These are phyloP conservation scores for Lethrus apterus DNA, from an alignment of 1,140 invertebrate genomes.

Conservation along the genomic window DNA sequence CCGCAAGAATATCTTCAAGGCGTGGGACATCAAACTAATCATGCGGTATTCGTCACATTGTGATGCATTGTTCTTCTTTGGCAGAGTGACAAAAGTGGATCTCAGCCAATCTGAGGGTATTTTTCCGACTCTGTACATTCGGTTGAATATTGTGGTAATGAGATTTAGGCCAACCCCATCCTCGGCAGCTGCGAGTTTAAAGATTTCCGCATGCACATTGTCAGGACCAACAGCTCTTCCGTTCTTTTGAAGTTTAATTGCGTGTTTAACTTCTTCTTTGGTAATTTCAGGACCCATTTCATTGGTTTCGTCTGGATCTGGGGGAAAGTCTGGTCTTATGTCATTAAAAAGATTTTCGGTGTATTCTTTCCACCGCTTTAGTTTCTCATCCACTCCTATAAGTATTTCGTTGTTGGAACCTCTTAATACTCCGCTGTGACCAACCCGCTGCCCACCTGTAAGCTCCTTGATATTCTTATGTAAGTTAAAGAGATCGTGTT, in stretches of 20 bases:
- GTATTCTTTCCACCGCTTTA: slow-evolving; percentile 19
- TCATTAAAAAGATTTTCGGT: slow-evolving; percentile 18
- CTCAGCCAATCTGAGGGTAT: slow-evolving; percentile 22
- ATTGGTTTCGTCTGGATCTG: no score
- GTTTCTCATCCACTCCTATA: no score
- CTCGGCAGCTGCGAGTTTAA: slow-evolving; percentile 20
- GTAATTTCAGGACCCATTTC: no score
- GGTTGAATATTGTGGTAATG: slow-evolving; percentile 20
- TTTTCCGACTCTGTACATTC: slow-evolving; percentile 21
- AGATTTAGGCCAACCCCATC: slow-evolving; percentile 5
- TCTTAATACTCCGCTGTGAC: no score
- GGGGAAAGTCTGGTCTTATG: no score
- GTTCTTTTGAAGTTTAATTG: slow-evolving; percentile 14
- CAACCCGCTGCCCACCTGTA: no score
- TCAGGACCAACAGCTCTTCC: slow-evolving; percentile 23
- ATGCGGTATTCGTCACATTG: slow-evolving; percentile 22
- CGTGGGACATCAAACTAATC: slow-evolving; percentile 24
- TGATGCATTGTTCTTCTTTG: slow-evolving; percentile 21
- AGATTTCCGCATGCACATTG: slow-evolving; percentile 20
- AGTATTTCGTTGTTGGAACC: no score
- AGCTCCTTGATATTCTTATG: slow-evolving; percentile 11
- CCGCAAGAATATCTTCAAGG: slow-evolving; percentile 25
- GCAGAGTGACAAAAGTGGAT: slow-evolving; percentile 22
- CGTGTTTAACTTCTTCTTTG: no score
- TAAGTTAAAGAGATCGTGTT: slow-evolving; percentile 14